Evolutionary conservation across 2,113 vertebrate species (phyloP).

Genomic region (Bufo bufo): DNA sequence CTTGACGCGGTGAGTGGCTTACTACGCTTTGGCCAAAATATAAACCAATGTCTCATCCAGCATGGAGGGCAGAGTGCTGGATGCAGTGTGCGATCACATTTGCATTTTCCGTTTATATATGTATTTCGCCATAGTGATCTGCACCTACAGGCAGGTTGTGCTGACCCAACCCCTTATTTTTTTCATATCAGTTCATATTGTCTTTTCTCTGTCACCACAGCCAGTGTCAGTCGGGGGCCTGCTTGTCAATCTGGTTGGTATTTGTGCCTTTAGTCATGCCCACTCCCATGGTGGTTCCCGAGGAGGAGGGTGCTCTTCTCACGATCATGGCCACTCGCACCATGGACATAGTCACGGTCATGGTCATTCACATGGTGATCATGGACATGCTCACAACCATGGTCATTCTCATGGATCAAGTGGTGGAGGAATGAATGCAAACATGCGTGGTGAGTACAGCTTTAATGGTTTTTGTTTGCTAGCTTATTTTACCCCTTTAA

Average conservation of each 20-base stretch:
- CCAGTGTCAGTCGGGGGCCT: constrained; percentile 95
- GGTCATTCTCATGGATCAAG: constrained; percentile 77
- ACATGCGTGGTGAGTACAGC: constrained; percentile 89
- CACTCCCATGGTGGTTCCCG: constrained; percentile 83
- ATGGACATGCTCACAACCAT: constrained; percentile 75
- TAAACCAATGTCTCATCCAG: too few relatives aligned
- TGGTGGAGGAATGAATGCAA: constrained; percentile 92
- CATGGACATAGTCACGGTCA: constrained; percentile 74
- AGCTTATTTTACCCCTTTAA: too few relatives aligned
- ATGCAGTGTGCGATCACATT: too few relatives aligned
- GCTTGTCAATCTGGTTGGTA: constrained; percentile 94
- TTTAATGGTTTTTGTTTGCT: not conserved
- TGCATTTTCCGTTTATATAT: too few relatives aligned
- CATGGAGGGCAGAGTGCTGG: too few relatives aligned
- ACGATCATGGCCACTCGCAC: constrained; percentile 86
- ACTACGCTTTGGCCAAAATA: too few relatives aligned
- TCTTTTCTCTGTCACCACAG: constrained; percentile 66
- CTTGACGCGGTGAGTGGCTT: too few relatives aligned
- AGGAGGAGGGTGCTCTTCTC: constrained; percentile 78
- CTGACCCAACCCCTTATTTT: too few relatives aligned
- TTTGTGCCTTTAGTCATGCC: constrained; percentile 97
- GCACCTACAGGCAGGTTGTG: too few relatives aligned
- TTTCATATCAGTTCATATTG: too few relatives aligned
- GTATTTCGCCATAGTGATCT: too few relatives aligned
- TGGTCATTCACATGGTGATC: constrained; percentile 68